Base-by-base conservation (phyloP, 2,797 vertebrate species). In the Takifugu rubripes region DNA sequence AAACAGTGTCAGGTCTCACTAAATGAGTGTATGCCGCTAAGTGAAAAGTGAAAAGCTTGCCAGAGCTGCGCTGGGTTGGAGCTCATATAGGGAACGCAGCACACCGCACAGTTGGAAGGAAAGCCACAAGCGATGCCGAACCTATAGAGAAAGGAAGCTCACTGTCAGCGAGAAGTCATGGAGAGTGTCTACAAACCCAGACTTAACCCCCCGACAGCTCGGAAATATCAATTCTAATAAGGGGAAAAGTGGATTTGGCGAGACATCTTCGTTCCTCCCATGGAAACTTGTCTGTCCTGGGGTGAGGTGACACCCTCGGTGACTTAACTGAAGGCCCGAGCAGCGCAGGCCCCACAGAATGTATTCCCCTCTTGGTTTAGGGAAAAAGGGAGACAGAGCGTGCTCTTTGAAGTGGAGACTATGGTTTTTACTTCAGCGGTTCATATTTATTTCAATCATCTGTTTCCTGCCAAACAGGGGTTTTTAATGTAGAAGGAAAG, bases 151-250 rank as follows among this genome's bases (percentile, higher is more conserved):
- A 79, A 83, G 75, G 83, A 87, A 86, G 76, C 57, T 56, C 81
- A 67, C 73, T 86, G 87, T 89, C 87, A 88, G 87, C 69, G 68
- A 86, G 81, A 87, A 67, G 66, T 70, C 59, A 55, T 51, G 5
- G 27, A 59, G 67, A 74, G 72, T 61, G 84, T 85, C 74, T 64
- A 64, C 78, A 85, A 90, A 89, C 83, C 86, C 84, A 91, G 89
- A 92, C 90, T 84, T 90, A 78, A 89, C 85, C 88, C 84, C 83
- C 85, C 84, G 85, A 91, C 88, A 88, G 87, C 83, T 89, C 80
- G 84, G 90, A 91, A 92, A 92, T 91, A 91, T 91, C 86, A 73
- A 63, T 89, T 90, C 89, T 91, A 91, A 91, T 90, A 89, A 78
- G 77, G 70, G 82, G 87, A 76, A 91, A 91, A 89, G 86, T 89